Evolutionary conservation across 1,140 invertebrate genomes (phyloP).

Genomic region (Trialeurodes vaporariorum): DNA sequence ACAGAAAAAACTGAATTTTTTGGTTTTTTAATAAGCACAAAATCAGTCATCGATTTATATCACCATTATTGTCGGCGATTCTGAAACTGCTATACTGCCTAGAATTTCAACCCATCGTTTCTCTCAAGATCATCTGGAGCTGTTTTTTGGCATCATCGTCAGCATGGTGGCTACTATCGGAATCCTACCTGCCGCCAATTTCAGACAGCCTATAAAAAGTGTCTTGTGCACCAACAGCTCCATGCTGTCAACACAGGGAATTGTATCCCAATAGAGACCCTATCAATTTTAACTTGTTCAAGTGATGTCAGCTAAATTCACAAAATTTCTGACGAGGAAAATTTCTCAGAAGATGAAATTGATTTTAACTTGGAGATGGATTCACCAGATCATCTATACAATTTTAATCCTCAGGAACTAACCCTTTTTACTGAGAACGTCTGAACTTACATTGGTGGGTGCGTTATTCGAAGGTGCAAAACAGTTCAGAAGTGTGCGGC

Average conservation of each 20-base stretch:
- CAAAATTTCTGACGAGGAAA: background rate
- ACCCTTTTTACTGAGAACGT: background rate
- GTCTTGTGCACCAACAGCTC: background rate
- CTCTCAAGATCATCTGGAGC: conserved; percentile 4
- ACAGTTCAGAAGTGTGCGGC: background rate
- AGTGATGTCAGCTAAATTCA: too few species aligned
- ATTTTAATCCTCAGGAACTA: background rate
- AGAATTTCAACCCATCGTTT: background rate
- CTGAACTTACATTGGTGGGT: background rate
- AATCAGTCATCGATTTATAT: background rate
- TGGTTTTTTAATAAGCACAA: background rate
- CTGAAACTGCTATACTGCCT: background rate
- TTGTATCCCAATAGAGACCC: conserved; percentile 2
- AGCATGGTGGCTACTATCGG: background rate
- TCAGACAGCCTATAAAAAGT: background rate
- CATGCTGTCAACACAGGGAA: background rate
- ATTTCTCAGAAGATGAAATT: background rate
- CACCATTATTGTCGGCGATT: too few species aligned
- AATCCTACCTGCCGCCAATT: conserved; percentile 4
- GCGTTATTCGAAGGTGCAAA: background rate
- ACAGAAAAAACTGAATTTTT: background rate
- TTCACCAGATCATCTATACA: background rate
- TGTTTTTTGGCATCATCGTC: conserved; percentile 5
- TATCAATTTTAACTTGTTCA: conserved; percentile 5
- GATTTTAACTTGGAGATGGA: background rate